Percentiles rank a stretch among this genome's conserved stretches.
These are phyloP conservation scores for Alosa alosa DNA, from an alignment of 2,113 vertebrate genomes.

Conservation along the genomic window DNA sequence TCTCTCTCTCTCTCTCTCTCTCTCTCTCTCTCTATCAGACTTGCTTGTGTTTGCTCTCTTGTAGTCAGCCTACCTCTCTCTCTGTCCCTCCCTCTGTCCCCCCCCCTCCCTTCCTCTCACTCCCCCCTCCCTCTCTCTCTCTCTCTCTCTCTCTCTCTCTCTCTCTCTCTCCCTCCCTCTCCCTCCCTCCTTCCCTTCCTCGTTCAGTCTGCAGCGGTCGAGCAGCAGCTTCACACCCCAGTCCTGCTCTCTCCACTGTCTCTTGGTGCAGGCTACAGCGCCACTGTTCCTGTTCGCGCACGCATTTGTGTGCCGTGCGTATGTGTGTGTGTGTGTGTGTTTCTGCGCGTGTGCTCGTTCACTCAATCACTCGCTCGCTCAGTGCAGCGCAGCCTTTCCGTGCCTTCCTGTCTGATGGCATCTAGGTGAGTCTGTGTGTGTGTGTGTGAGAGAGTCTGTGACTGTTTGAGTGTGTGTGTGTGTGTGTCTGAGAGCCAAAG, in stretches of 20 bases:
- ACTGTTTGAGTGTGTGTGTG: background rate
- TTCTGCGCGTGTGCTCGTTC: background rate
- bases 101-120: conserved; percentile 19
- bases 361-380: background rate
- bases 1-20: background rate
- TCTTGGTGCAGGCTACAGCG: background rate
- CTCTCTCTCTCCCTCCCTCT: background rate
- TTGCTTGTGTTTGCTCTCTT: conserved; percentile 26
- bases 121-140: background rate
- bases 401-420: background rate
- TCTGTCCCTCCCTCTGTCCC: conserved; percentile 8
- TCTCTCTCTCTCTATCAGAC: conserved; percentile 5
- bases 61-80: conserved; percentile 54
- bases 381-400: background rate
- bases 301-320: background rate
- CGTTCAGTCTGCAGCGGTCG: background rate
- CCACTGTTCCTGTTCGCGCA: background rate
- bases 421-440: background rate
- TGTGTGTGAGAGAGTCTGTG: background rate
- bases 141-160: background rate
- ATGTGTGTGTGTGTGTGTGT: background rate
- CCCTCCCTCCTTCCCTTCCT: background rate
- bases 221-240: background rate
- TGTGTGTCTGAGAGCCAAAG: background rate
- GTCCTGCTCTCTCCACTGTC: background rate